A percentile compares a stretch with the other conserved stretches of the same genome.
Evolutionary conservation across 2,797 vertebrate species (phyloP).

Genomic region (Scomberomorus guttatus): DNA sequence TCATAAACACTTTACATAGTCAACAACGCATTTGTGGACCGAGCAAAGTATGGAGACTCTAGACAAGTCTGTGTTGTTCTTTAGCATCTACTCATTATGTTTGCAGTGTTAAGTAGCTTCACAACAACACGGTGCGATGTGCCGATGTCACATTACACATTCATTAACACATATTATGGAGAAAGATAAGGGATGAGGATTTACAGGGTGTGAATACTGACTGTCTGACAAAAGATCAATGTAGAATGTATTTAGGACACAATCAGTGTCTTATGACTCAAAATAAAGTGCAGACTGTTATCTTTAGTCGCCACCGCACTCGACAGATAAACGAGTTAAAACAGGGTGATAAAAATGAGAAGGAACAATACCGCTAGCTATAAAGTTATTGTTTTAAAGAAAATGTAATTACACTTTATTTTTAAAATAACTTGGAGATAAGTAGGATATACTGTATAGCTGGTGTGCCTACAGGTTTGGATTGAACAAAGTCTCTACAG

Average conservation of each 20-base stretch:
- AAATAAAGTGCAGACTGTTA: not conserved
- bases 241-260: not conserved
- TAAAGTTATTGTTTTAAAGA: not conserved
- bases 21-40: not conserved
- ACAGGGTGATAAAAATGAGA: not conserved
- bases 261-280: conserved; percentile 3
- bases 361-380: not conserved
- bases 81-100: conserved; percentile 8
- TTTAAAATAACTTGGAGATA: not conserved
- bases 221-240: conserved; percentile 2
- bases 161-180: conserved; percentile 26
- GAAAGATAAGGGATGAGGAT: conserved; percentile 21
- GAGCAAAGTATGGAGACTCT: not conserved
- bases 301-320: conserved; percentile 5
- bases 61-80: conserved; percentile 22
- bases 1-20: not conserved
- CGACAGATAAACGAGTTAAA: not conserved
- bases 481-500: too few species aligned
- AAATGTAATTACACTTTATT: not conserved
- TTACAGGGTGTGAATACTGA: conserved; percentile 17
- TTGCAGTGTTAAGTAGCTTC: conserved; percentile 12
- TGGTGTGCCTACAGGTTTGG: not conserved
- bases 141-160: not conserved
- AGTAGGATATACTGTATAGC: not conserved
- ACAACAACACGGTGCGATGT: conserved; percentile 6